Evolutionary conservation across 2,888 invertebrate species (phyloP).

Genomic region (Agonopterix alstromeriana): DNA sequence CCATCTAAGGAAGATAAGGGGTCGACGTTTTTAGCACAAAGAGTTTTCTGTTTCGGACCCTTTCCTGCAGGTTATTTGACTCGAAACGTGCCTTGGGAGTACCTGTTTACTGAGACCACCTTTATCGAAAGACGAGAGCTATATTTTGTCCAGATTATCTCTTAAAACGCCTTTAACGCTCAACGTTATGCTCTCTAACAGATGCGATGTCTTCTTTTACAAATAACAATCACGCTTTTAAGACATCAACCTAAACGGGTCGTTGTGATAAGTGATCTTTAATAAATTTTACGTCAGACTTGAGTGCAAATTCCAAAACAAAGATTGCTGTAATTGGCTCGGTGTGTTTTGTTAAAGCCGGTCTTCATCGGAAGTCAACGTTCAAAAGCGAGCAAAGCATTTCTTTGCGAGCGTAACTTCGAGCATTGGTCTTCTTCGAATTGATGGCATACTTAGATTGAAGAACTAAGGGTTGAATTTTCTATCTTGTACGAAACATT

Average conservation of each 20-base stretch:
- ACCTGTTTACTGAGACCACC: constrained; percentile 58
- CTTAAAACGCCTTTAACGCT: constrained; percentile 54
- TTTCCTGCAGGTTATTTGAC: constrained; percentile 67
- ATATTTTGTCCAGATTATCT: constrained; percentile 68
- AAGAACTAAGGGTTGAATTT: no score
- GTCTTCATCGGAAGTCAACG: no score
- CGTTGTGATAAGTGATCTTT: constrained; percentile 14
- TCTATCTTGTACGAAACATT: no score
- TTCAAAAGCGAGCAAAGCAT: no score
- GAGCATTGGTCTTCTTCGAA: no score
- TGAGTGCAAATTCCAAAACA: not conserved
- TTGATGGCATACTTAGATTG: no score
- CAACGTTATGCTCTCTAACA: constrained; percentile 42
- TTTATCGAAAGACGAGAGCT: constrained; percentile 52
- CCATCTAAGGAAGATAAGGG: constrained; percentile 68
- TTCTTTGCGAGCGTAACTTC: no score
- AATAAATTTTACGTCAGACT: not conserved
- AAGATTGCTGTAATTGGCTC: no score
- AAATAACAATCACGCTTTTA: constrained; percentile 59
- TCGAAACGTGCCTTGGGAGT: constrained; percentile 61
- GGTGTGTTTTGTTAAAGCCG: no score
- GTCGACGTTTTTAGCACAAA: constrained; percentile 75
- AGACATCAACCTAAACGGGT: constrained; percentile 28
- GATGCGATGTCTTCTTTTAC: constrained; percentile 62
- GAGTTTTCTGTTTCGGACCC: constrained; percentile 69